Percentiles rank a stretch among this genome's conserved stretches.
Conservation (phyloP, 2,797 vertebrate species). For the Hypotaenidia okinawae region DNA sequence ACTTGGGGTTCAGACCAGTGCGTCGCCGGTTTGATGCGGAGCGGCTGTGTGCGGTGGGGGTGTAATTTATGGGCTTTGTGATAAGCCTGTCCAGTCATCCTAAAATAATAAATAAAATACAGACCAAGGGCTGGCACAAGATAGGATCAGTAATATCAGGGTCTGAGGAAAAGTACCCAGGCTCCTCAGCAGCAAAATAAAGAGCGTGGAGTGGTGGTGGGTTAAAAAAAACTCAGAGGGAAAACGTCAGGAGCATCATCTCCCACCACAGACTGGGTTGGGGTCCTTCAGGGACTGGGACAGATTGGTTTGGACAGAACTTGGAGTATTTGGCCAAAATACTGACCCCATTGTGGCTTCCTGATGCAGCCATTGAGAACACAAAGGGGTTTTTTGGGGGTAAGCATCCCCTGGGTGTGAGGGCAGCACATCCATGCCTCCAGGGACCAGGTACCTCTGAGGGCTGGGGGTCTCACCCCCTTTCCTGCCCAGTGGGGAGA, state of each 20-base stretch:
- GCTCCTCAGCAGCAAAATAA: background rate
- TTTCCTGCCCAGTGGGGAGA: background rate
- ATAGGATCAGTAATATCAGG: constrained; percentile 52
- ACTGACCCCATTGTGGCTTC: background rate
- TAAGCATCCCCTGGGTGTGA: background rate
- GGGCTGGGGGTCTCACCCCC: too few relatives aligned
- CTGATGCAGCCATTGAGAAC: background rate
- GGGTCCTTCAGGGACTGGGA: background rate
- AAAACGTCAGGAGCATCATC: background rate
- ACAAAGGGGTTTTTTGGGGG: background rate
- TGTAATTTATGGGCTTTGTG: constrained; percentile 43
- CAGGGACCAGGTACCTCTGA: background rate
- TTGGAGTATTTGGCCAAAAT: background rate
- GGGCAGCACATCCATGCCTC: background rate
- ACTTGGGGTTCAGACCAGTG: background rate
- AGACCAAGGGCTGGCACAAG: background rate
- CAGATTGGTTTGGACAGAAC: background rate
- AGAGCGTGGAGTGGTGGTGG: background rate
- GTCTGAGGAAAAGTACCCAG: constrained; percentile 32
- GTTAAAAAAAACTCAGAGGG: background rate
- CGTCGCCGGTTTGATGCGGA: background rate
- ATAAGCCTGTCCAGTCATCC: constrained; percentile 45
- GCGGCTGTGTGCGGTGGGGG: background rate
- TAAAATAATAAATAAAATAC: constrained; percentile 53
- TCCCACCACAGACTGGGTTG: accelerated